Conservation (phyloP, 2,888 invertebrate genomes). For the Lottia gigantea region DNA sequence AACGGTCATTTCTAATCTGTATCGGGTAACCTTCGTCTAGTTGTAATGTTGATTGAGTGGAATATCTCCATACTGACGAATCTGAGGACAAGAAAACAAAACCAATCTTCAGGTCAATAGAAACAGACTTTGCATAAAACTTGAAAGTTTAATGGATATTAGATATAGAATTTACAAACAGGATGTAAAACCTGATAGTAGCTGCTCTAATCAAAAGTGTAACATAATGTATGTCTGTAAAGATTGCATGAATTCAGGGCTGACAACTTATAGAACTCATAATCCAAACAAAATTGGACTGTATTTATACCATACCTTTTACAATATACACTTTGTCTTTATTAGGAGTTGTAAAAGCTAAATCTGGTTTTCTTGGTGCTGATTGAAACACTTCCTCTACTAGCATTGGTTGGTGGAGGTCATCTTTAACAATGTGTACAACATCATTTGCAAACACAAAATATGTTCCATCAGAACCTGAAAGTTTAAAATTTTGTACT, state of each 20-base stretch:
- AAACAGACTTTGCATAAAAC: too few species aligned
- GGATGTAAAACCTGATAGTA: too few species aligned
- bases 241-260: too few species aligned
- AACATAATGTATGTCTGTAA: too few species aligned
- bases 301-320: background rate
- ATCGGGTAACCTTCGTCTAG: background rate
- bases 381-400: background rate
- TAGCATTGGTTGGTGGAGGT: background rate
- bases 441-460: constrained; percentile 2
- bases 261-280: too few species aligned
- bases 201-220: too few species aligned
- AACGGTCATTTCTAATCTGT: background rate
- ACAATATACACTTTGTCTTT: background rate
- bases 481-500: background rate
- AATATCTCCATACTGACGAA: background rate
- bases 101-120: too few species aligned
- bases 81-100: background rate
- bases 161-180: too few species aligned
- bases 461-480: background rate
- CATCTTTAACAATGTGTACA: background rate
- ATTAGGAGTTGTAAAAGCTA: background rate
- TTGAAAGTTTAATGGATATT: too few species aligned
- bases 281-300: too few species aligned
- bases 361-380: background rate
- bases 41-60: background rate